Conservation (phyloP, 2,113 vertebrate genomes). For the Lagenorhynchus albirostris region DNA sequence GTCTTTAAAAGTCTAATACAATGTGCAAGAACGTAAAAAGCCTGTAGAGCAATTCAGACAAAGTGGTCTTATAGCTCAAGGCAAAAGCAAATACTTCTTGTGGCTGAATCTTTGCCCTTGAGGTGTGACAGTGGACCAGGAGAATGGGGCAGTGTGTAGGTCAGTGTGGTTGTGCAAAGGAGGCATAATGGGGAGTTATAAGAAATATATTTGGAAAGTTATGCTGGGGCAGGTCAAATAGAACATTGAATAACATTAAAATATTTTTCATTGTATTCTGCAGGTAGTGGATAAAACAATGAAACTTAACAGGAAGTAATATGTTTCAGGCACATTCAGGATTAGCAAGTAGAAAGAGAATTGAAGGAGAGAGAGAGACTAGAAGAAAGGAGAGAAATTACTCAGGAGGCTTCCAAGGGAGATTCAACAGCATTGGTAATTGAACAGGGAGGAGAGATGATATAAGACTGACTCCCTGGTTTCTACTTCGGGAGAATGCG, state of each 20-base stretch:
- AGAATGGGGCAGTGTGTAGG: not conserved
- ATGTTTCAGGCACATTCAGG: not conserved
- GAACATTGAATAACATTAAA: not conserved
- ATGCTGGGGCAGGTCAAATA: not conserved
- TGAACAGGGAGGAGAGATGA: not conserved
- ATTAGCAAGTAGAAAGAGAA: not conserved
- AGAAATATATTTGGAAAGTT: not conserved
- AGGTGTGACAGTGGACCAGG: not conserved
- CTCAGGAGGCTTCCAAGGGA: not conserved
- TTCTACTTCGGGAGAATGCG: rapidly evolving
- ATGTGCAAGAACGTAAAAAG: not conserved
- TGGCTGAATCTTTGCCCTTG: not conserved
- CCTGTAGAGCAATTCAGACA: not conserved
- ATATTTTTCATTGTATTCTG: not conserved
- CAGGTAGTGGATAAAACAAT: not conserved
- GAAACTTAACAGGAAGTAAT: not conserved
- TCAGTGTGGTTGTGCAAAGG: not conserved
- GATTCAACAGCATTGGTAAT: not conserved
- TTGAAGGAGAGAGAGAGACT: not conserved
- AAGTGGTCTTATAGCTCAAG: not conserved
- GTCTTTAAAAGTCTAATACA: not conserved
- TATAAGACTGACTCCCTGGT: not conserved
- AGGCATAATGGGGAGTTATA: not conserved
- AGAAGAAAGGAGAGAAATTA: not conserved
- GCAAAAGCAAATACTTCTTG: not conserved